Conservation (phyloP, 2,113 vertebrate species). For the Nycticorax nycticorax region DNA sequence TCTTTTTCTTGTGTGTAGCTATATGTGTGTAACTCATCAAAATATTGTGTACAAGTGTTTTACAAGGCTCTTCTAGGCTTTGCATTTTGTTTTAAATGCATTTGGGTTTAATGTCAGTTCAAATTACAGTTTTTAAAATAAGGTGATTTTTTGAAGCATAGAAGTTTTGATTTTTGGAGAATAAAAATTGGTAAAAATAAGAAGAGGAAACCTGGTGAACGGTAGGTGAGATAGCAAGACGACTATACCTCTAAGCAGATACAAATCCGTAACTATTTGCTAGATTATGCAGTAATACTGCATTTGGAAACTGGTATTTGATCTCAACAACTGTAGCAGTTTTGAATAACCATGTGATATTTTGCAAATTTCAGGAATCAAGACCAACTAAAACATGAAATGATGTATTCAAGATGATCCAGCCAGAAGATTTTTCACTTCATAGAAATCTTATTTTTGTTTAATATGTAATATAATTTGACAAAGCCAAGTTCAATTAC, state of each 20-base stretch:
- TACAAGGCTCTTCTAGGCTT: background rate
- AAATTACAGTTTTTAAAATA: background rate
- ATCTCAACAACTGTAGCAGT: background rate
- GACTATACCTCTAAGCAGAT: background rate
- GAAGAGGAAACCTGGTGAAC: background rate
- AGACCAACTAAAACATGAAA: conserved; percentile 1
- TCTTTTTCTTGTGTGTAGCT: background rate
- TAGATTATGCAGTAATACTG: background rate
- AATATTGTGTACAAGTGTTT: background rate
- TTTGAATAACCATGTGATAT: conserved; percentile 17
- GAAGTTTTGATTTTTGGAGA: background rate
- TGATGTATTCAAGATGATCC: conserved; percentile 54
- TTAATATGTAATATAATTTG: conserved; percentile 15
- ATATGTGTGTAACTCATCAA: background rate
- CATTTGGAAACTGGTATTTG: background rate
- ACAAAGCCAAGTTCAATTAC: background rate
- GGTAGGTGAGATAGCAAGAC: background rate
- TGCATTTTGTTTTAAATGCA: background rate
- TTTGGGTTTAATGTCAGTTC: background rate
- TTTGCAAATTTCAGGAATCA: conserved; percentile 58
- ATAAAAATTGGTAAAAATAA: background rate
- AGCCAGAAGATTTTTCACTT: conserved; percentile 33
- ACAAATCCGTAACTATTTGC: background rate
- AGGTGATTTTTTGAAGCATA: background rate
- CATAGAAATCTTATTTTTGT: background rate